A percentile compares a stretch with the other conserved stretches of the same genome.
Evolutionary conservation across 2,113 vertebrate species (phyloP).

Genomic region (Scartelaos histophorus): DNA sequence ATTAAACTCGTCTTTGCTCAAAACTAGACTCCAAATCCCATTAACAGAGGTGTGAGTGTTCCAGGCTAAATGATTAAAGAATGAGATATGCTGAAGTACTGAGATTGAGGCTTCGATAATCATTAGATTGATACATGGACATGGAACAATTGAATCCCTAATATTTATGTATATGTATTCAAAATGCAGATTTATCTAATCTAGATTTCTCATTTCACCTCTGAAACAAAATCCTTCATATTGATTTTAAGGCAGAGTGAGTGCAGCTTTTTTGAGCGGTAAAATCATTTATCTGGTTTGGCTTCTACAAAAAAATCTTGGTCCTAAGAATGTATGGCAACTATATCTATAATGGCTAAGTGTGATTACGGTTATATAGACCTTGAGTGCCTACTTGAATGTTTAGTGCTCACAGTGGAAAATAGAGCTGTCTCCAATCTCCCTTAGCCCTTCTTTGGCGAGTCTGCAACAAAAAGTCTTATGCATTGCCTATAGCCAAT

Average conservation of each 20-base stretch:
- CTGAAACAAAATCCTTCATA: conserved; percentile 10
- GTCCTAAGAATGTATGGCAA: conserved; percentile 2
- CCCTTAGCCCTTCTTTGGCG: conserved; percentile 56
- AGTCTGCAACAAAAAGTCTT: conserved; percentile 31
- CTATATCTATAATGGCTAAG: conserved; percentile 10
- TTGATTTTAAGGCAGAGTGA: conserved; percentile 53
- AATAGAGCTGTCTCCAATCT: conserved; percentile 30
- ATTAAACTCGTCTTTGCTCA: not conserved
- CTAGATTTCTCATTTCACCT: not conserved
- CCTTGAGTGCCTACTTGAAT: conserved; percentile 3
- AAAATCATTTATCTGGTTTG: conserved; percentile 14
- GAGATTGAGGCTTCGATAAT: conserved; percentile 35
- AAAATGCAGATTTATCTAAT: conserved; percentile 1
- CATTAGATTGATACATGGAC: conserved; percentile 12
- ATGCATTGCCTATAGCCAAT: conserved; percentile 29
- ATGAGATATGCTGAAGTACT: conserved; percentile 17
- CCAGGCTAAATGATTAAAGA: not conserved
- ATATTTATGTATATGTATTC: not conserved
- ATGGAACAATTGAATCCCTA: conserved; percentile 17
- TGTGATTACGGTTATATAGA: conserved; percentile 7
- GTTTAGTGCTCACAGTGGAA: conserved; percentile 43
- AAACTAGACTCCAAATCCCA: not conserved
- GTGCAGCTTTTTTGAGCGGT: conserved; percentile 14
- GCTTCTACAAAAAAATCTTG: conserved; percentile 1
- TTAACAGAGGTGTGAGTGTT: conserved; percentile 31